Conservation (phyloP, 2,113 vertebrate species). For the Dunckerocampus dactyliophorus region DNA sequence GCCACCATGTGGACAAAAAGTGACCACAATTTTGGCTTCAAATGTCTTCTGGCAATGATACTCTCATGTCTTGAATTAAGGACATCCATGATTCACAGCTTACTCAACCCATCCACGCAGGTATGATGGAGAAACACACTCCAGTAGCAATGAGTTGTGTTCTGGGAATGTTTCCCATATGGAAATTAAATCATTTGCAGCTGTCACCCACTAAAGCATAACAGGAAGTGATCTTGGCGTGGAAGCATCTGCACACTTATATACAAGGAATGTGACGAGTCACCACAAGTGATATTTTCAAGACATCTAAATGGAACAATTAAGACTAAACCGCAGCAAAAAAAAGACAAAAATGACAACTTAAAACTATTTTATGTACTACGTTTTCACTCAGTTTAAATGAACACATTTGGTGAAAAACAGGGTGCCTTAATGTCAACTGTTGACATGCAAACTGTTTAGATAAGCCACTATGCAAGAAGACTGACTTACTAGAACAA, state of each 20-base stretch:
- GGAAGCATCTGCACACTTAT: conserved; percentile 55
- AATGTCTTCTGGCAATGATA: not conserved
- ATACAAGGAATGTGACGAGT: not conserved
- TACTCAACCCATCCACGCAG: not conserved
- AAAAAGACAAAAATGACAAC: no score
- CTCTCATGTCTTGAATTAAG: not conserved
- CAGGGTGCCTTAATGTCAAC: no score
- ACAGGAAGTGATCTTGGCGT: conserved; percentile 41
- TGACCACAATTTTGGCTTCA: not conserved
- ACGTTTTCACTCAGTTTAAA: no score
- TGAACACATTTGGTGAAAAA: no score
- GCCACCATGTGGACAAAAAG: conserved; percentile 44
- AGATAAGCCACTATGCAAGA: no score
- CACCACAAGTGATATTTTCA: no score
- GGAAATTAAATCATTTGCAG: conserved; percentile 9
- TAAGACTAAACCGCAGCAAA: no score
- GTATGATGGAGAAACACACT: conserved; percentile 9
- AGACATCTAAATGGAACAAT: no score
- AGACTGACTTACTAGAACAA: no score
- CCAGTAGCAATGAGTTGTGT: conserved; percentile 3
- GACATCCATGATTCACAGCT: not conserved
- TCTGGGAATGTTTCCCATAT: conserved; percentile 16
- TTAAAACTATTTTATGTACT: no score
- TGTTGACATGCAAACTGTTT: no score
- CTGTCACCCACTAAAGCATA: conserved; percentile 37